Evolutionary conservation across 1,140 invertebrate species (phyloP), one percentile per base, ranked within the genome.

Genomic region (Caenorhabditis remanei): DNA sequence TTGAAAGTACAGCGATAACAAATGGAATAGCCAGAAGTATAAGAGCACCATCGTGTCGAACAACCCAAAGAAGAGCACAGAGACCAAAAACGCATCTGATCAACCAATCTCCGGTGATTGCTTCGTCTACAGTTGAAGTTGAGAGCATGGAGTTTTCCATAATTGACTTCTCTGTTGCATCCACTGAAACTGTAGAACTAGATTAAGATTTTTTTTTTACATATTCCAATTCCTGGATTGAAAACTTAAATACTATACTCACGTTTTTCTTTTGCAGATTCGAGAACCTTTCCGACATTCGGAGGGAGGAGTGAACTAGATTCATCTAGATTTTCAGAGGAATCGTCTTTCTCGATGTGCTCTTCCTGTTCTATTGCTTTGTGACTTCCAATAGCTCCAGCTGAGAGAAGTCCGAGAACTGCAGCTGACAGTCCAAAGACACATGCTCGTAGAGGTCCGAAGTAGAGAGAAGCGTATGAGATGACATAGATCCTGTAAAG

Each of bases 11-110:
- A 89, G 95, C 95, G 89, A 95, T 95, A 14, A 94, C 92, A 53
- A 96, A 92, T 14, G 95, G 95, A 84, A 96, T 90, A 8, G 95
- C 94, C 5, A 96, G 89, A 5, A 96, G 92, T 43, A 95, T 94
- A 41, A 96, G 90, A n/a, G 96, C 92, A 94, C 95, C 95, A 85
- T 95, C 93, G 89, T 96, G 94, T 88, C 95, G 94, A 94, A 95
- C 96, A 19, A 96, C 92, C 85, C 95, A 93, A 91, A 96, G 95
- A 13, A 95, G 93, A 8, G 94, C 91, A 90, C 96, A 95, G 2
- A 94, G 94, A 93, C 95, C 95, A 48, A 95, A 88, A 21, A 96
- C 93, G 32, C 94, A 94, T 88, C 95, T 95, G 88, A 96, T 94
- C 87, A 95, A 96, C 79, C 93, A 94, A 89, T 95, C 94, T 46